phyloP scores from a whole-genome alignment of 2,797 vertebrate species.

The Pterois miles region DNA sequence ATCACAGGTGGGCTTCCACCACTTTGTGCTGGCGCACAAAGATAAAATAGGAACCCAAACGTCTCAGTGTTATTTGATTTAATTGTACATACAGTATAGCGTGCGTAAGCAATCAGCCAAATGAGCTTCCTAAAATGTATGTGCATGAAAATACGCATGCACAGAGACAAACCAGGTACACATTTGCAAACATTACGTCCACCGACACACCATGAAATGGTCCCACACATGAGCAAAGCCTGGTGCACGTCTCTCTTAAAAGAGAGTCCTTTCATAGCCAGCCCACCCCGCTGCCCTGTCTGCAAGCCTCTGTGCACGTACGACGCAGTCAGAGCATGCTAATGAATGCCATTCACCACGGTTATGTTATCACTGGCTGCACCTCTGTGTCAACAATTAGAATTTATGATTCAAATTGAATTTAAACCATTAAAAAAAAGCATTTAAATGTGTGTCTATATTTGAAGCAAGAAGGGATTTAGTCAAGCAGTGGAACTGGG shows the following conservation, averaged over 20 bases:
- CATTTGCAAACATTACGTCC: not conserved
- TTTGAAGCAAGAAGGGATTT: slow-evolving; percentile 35
- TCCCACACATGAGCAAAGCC: slow-evolving; percentile 26
- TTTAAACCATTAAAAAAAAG: not conserved
- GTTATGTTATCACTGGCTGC: slow-evolving; percentile 48
- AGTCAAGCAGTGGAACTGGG: slow-evolving; percentile 15
- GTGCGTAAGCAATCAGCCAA: not conserved
- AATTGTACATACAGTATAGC: not conserved
- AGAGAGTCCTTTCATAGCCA: slow-evolving; percentile 50
- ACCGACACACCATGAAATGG: not conserved
- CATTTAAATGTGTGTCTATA: slow-evolving; percentile 16
- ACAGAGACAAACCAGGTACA: not conserved
- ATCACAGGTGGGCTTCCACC: slow-evolving; percentile 29
- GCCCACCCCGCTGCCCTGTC: slow-evolving; percentile 19
- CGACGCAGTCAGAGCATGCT: slow-evolving; percentile 37
- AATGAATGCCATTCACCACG: slow-evolving; percentile 42
- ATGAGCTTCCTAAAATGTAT: not conserved
- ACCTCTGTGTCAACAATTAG: not conserved
- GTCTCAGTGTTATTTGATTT: not conserved
- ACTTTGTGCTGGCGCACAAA: slow-evolving; percentile 28
- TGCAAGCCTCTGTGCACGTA: slow-evolving; percentile 31
- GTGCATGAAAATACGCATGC: not conserved
- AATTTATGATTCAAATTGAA: slow-evolving; percentile 10
- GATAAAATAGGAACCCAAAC: not conserved
- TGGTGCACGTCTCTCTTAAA: slow-evolving; percentile 22